Conservation (phyloP, 37 sponge, comb jelly and placozoan genomes). For the Petrosia ficiformis region DNA sequence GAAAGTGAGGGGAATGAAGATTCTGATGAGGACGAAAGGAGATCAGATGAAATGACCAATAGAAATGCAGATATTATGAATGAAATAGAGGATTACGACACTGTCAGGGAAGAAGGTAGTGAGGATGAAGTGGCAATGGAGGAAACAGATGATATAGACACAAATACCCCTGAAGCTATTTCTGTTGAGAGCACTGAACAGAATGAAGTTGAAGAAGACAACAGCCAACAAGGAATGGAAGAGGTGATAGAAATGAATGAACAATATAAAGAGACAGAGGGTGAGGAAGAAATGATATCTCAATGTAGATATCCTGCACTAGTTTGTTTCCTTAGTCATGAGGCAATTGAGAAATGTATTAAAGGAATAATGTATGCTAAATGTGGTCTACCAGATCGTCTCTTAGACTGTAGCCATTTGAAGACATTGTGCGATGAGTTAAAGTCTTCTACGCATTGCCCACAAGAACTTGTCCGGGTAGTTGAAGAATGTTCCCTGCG, state of each 20-base stretch:
- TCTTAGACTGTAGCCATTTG: conserved; percentile 19
- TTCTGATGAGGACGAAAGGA: background rate
- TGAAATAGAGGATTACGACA: no score
- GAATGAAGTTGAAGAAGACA: conserved; percentile 4
- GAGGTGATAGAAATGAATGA: no score
- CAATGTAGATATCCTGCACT: conserved; percentile 47
- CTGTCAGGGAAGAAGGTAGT: no score
- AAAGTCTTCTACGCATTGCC: conserved; percentile 8
- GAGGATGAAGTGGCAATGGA: background rate
- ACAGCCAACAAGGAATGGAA: background rate
- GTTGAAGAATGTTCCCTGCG: conserved; percentile 25
- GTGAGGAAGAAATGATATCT: background rate
- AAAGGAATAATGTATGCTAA: conserved; percentile 58
- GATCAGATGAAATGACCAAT: background rate
- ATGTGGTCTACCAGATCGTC: conserved; percentile 23
- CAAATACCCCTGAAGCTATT: background rate
- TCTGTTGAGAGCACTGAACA: background rate
- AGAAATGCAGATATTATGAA: background rate
- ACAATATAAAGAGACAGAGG: background rate
- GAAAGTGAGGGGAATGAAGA: background rate
- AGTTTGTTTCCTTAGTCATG: conserved; percentile 73
- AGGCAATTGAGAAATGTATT: conserved; percentile 61
- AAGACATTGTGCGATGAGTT: conserved; percentile 18
- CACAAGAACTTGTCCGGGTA: background rate
- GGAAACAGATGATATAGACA: background rate